Percentiles rank a stretch among this genome's conserved stretches.
Evolutionary conservation across 1,140 invertebrate genomes (phyloP).

Genomic region (Drosophila nasuta): DNA sequence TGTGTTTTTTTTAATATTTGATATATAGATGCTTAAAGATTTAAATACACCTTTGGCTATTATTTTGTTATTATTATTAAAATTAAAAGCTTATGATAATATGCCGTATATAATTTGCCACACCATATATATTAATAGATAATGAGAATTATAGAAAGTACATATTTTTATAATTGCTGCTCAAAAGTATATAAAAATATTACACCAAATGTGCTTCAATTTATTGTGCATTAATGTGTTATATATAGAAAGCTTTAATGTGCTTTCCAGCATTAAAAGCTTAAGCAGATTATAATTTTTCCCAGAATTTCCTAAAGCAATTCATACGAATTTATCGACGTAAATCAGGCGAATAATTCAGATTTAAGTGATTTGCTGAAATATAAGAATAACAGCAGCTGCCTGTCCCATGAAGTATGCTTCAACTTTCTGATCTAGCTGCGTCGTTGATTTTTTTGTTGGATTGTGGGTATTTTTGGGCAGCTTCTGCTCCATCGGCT

Average conservation of each 20-base stretch:
- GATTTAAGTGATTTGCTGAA: not conserved
- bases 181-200: too few relatives aligned
- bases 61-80: too few relatives aligned
- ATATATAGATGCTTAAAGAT: too few relatives aligned
- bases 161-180: too few relatives aligned
- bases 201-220: too few relatives aligned
- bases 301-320: not conserved
- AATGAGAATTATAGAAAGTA: too few relatives aligned
- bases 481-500: constrained; percentile 19
- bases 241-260: not conserved
- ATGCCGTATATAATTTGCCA: too few relatives aligned
- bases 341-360: not conserved
- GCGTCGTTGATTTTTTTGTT: not conserved
- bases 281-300: not conserved
- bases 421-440: constrained; percentile 16
- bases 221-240: not conserved
- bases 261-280: not conserved
- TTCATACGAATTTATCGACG: not conserved
- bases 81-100: too few relatives aligned
- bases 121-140: too few relatives aligned
- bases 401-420: constrained; percentile 6
- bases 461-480: constrained; percentile 1
- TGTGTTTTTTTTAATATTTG: too few relatives aligned
- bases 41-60: too few relatives aligned
- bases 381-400: not conserved